Evolutionary conservation across 1,140 invertebrate genomes (phyloP).

Genomic region (Drosophila persimilis): DNA sequence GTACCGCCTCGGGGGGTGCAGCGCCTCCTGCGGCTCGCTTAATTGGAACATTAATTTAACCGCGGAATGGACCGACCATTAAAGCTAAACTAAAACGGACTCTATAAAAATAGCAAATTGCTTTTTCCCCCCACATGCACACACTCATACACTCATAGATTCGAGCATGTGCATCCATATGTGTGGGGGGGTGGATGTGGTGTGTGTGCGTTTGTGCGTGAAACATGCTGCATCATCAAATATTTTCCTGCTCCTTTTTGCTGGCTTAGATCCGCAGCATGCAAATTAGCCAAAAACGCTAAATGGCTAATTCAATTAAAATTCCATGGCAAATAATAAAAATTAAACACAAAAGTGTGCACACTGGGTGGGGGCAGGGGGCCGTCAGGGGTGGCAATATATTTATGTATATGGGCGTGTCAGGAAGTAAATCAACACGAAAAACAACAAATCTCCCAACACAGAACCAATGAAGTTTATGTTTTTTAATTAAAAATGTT

Average conservation of each 20-base stretch:
- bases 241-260: conserved; percentile 13
- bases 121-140: conserved; percentile 7
- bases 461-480: conserved; percentile 63
- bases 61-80: conserved; percentile 31
- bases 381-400: background rate
- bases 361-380: background rate
- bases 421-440: conserved; percentile 41
- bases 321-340: conserved; percentile 55
- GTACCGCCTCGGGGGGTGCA: no score
- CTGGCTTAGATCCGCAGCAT: conserved; percentile 21
- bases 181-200: no score
- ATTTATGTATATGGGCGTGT: conserved; percentile 39
- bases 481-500: conserved; percentile 77
- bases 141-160: background rate
- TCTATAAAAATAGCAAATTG: conserved; percentile 35
- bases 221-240: conserved; percentile 35
- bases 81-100: conserved; percentile 21
- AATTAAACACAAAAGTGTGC: conserved; percentile 10
- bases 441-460: conserved; percentile 53
- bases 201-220: background rate
- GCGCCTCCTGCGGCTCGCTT: conserved; percentile 36
- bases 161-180: no score
- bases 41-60: conserved; percentile 58
- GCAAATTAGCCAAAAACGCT: conserved; percentile 67
- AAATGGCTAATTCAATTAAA: conserved; percentile 77